Conservation (phyloP, 2,113 vertebrate genomes). For the Lepisosteus osseus region DNA sequence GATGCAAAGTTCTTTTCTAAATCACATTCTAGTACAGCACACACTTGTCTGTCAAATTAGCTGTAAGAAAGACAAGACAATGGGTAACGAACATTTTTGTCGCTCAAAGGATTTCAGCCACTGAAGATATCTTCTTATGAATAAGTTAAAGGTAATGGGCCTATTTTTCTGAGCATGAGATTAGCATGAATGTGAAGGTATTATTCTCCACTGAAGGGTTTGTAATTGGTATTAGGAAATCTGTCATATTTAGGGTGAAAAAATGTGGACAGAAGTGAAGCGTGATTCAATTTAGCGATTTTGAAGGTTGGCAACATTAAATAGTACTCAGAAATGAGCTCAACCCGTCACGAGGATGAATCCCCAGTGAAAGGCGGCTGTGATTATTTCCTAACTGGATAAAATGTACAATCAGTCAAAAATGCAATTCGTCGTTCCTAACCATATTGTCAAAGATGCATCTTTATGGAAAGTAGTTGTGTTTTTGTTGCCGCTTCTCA, state of each 20-base stretch:
- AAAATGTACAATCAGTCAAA: neutral
- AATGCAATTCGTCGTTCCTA: neutral
- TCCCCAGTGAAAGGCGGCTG: neutral
- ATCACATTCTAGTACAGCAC: neutral
- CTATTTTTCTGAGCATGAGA: neutral
- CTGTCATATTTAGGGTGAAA: neutral
- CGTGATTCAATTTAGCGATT: neutral
- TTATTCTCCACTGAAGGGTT: conserved; percentile 7
- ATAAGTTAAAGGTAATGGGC: conserved; percentile 1
- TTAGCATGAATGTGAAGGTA: neutral
- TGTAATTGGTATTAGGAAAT: conserved; percentile 11
- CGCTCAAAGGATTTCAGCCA: conserved; percentile 7
- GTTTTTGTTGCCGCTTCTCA: no score
- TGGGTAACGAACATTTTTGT: neutral
- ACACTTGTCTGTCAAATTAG: neutral
- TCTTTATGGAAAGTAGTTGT: no score
- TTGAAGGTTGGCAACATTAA: no score
- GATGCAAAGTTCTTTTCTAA: conserved; percentile 3
- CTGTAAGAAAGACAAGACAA: neutral
- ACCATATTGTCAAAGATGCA: no score
- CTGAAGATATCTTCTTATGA: conserved; percentile 1
- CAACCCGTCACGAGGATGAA: neutral
- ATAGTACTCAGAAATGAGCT: no score
- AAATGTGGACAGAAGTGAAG: neutral
- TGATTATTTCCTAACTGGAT: neutral